Percentiles rank a stretch among this genome's conserved stretches.
phyloP scores from a whole-genome alignment of 2,888 invertebrate species.

The Pollenia griseotomentosa region DNA sequence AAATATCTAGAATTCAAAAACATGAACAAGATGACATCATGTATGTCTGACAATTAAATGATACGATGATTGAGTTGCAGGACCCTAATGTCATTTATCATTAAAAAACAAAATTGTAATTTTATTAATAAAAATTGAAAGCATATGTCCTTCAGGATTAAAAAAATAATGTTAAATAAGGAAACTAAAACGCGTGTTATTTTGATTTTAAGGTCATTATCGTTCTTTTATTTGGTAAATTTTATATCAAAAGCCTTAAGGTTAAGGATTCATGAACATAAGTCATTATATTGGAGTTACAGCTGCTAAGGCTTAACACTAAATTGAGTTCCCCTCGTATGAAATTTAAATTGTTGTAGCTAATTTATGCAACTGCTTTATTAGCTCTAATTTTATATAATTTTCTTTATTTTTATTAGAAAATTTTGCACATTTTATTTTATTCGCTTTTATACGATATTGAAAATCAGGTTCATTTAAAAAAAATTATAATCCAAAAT shows the following conservation, averaged over 20 bases:
- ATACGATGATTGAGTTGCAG: slow-evolving; percentile 40
- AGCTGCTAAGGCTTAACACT: slow-evolving; percentile 54
- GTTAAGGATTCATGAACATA: slow-evolving; percentile 8
- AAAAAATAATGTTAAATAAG: slow-evolving; percentile 16
- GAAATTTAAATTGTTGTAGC: background rate
- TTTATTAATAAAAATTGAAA: slow-evolving; percentile 6
- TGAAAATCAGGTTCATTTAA: slow-evolving; percentile 39
- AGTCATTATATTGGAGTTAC: slow-evolving; percentile 17
- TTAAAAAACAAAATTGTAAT: background rate
- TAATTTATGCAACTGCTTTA: slow-evolving; percentile 38
- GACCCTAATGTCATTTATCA: slow-evolving; percentile 55
- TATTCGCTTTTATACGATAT: background rate
- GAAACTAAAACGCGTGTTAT: slow-evolving; percentile 60
- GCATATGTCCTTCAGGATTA: slow-evolving; percentile 46
- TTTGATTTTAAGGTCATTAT: slow-evolving; percentile 54
- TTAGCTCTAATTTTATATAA: slow-evolving; percentile 47
- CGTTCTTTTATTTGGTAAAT: slow-evolving; percentile 1
- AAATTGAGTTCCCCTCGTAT: background rate
- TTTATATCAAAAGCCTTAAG: slow-evolving; percentile 31
- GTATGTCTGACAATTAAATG: background rate
- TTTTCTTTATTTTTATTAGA: slow-evolving; percentile 49
- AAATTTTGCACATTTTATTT: slow-evolving; percentile 53
- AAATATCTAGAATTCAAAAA: slow-evolving; percentile 39
- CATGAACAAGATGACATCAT: slow-evolving; percentile 17
- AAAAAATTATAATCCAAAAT: background rate